Conservation (phyloP, 2,888 invertebrate species). For the Cantharis rustica region DNA sequence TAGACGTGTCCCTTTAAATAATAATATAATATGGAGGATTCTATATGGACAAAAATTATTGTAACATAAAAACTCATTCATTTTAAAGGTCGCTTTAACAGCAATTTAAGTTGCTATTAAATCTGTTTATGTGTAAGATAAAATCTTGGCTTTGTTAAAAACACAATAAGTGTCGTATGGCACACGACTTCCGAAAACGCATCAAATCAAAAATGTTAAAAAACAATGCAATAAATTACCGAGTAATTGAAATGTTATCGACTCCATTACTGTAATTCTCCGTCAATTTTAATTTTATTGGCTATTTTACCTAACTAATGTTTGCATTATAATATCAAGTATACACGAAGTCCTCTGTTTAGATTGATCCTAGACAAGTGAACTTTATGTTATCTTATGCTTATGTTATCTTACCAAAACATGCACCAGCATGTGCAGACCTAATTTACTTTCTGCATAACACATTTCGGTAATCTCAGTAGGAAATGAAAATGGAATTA, state of each 20-base stretch:
- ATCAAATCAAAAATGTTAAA: neutral
- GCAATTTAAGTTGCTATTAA: conserved; percentile 13
- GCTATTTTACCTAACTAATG: neutral
- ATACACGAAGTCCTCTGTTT: neutral
- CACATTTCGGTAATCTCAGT: neutral
- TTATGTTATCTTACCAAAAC: neutral
- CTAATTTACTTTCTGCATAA: neutral
- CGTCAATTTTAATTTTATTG: neutral
- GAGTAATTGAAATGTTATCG: neutral
- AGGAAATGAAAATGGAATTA: neutral
- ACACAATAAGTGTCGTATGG: neutral
- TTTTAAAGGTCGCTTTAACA: conserved; percentile 17
- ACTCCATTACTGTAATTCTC: neutral
- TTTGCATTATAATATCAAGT: neutral
- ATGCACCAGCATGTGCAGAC: neutral
- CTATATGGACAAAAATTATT: conserved; percentile 10
- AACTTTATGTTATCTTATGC: neutral
- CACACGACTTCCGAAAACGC: neutral
- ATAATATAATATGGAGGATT: conserved; percentile 2
- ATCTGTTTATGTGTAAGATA: conserved; percentile 10
- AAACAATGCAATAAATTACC: neutral
- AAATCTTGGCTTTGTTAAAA: conserved; percentile 1
- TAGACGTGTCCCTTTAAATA: conserved; percentile 17
- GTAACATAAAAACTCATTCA: conserved; percentile 11
- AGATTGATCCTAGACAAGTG: neutral